Percentiles rank a stretch among this genome's conserved stretches.
Evolutionary conservation across 1,140 invertebrate genomes (phyloP).

Genomic region (Centruroides vittatus): DNA sequence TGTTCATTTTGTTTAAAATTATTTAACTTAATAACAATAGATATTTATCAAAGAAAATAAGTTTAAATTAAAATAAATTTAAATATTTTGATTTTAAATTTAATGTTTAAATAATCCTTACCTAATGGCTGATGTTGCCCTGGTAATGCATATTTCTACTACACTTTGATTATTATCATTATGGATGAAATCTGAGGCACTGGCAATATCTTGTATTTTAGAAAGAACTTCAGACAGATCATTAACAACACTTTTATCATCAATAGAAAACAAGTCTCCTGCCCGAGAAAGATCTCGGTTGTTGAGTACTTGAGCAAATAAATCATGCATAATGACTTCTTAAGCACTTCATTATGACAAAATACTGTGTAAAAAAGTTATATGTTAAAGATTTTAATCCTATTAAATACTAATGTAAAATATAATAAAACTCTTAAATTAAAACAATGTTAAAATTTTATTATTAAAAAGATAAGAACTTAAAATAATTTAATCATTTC

Average conservation of each 20-base stretch:
- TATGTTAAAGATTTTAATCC: no score
- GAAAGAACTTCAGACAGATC: conserved; percentile 69
- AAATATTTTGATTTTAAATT: no score
- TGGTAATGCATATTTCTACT: conserved; percentile 80
- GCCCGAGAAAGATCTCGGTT: conserved; percentile 71
- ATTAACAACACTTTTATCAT: conserved; percentile 67
- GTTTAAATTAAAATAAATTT: no score
- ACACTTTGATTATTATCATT: conserved; percentile 86
- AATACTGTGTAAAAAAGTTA: no score
- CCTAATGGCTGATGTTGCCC: conserved; percentile 70
- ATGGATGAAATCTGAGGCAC: conserved; percentile 57
- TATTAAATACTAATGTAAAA: no score
- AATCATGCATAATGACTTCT: conserved; percentile 57
- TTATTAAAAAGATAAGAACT: no score
- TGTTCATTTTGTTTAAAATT: no score
- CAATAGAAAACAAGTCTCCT: conserved; percentile 76
- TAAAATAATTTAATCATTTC: no score
- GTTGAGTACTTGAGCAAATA: conserved; percentile 70
- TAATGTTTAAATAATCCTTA: conserved; percentile 19
- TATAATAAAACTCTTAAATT: no score
- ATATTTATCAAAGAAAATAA: no score
- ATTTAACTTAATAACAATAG: no score
- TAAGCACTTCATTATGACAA: not conserved
- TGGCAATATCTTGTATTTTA: conserved; percentile 60
- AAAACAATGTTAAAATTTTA: no score